phyloP scores from a whole-genome alignment of 2,113 vertebrate genomes.

The Xerus inauris region DNA sequence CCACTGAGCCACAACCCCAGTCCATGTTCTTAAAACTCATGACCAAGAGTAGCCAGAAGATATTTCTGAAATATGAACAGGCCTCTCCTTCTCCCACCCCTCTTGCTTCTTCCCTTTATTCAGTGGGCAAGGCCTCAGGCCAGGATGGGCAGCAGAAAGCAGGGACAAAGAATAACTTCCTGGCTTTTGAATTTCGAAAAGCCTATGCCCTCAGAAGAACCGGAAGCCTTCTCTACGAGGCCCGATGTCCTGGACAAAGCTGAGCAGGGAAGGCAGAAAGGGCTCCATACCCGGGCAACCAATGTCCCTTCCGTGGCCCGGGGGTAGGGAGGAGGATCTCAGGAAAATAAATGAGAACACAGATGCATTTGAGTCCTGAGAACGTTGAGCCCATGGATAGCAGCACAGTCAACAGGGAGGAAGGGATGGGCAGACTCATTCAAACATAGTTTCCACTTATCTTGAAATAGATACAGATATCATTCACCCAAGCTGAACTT shows the following conservation, averaged over 20 bases:
- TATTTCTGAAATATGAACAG: background rate
- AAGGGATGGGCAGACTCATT: background rate
- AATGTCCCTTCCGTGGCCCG: slow-evolving; percentile 16
- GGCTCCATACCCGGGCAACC: background rate
- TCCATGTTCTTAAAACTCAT: background rate
- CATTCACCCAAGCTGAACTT: background rate
- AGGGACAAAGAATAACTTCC: background rate
- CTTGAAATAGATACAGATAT: background rate
- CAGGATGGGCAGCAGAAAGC: slow-evolving; percentile 18
- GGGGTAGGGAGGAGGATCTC: background rate
- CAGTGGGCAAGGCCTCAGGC: slow-evolving; percentile 4
- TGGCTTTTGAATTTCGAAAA: slow-evolving; percentile 56
- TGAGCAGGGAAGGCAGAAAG: slow-evolving; percentile 19
- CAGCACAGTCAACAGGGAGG: background rate
- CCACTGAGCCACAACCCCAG: no score
- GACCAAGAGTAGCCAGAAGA: background rate
- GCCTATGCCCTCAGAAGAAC: slow-evolving; percentile 10
- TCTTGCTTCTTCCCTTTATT: background rate
- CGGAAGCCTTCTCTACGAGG: slow-evolving; percentile 47
- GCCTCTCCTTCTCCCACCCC: background rate
- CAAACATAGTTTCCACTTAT: background rate
- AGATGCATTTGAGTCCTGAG: background rate
- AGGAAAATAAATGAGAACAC: background rate
- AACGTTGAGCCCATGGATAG: background rate
- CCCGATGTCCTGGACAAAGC: slow-evolving; percentile 33